A percentile compares a stretch with the other conserved stretches of the same genome.
phyloP scores from a whole-genome alignment of 2,113 vertebrate species.

The Oceanodroma tethys region DNA sequence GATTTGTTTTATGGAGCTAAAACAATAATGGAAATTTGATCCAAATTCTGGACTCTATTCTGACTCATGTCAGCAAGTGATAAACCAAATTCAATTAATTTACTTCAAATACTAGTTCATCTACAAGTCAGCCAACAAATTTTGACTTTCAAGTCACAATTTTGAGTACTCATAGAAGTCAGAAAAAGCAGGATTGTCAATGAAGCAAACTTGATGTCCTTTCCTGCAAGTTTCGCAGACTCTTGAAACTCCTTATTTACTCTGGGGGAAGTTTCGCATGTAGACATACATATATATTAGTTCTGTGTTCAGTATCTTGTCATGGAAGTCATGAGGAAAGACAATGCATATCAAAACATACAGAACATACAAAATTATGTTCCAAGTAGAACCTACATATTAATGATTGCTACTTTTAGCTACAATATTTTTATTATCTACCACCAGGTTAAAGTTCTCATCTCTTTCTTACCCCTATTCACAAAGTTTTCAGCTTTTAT shows the following conservation, averaged over 20 bases:
- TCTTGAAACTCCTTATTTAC: background rate
- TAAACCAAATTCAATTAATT: background rate
- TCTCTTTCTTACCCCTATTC: background rate
- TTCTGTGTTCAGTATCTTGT: background rate
- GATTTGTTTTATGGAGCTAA: background rate
- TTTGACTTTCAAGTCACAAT: background rate
- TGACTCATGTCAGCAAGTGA: background rate
- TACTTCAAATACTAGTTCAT: background rate
- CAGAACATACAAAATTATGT: background rate
- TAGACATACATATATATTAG: background rate
- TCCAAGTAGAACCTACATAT: background rate
- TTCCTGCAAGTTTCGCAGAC: background rate
- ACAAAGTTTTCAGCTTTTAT: background rate
- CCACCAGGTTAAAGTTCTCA: background rate
- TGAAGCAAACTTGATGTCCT: background rate
- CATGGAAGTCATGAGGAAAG: background rate
- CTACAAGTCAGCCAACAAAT: background rate
- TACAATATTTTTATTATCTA: background rate
- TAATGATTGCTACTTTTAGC: background rate
- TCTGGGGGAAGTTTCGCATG: background rate
- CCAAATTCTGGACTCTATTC: background rate
- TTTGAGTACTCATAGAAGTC: background rate
- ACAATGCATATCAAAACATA: rapidly evolving
- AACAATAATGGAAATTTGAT: background rate
- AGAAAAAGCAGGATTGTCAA: background rate